A percentile compares a stretch with the other conserved stretches of the same genome.
Conservation (phyloP, 2,888 invertebrate species). For the Plebejus anna region DNA sequence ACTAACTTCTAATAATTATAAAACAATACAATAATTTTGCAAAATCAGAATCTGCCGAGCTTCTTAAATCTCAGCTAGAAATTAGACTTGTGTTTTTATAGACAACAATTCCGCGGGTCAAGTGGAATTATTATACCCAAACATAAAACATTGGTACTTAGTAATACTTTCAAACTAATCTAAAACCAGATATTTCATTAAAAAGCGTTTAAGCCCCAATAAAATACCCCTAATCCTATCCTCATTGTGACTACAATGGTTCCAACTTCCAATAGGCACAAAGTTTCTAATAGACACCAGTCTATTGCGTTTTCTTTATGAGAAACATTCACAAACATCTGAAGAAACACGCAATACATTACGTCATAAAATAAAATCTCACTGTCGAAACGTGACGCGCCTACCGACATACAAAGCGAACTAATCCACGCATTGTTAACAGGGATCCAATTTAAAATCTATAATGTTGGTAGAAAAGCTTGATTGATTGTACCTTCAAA, state of each 20-base stretch:
- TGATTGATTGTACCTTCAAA: conserved; percentile 72
- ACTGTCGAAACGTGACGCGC: conserved; percentile 32
- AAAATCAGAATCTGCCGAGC: no score
- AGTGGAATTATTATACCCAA: not conserved
- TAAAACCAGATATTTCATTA: conserved; percentile 29
- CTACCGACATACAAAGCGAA: conserved; percentile 59
- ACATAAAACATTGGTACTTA: not conserved
- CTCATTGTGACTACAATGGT: conserved; percentile 46
- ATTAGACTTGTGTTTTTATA: not conserved
- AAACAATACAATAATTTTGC: no score
- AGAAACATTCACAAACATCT: not conserved
- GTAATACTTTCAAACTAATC: conserved; percentile 18
- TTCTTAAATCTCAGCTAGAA: no score
- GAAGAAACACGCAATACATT: not conserved
- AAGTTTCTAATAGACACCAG: not conserved
- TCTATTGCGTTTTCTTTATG: not conserved
- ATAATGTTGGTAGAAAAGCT: conserved; percentile 65
- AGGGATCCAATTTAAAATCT: conserved; percentile 76
- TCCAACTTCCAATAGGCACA: not conserved
- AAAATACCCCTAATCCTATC: conserved; percentile 65
- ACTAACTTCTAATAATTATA: no score
- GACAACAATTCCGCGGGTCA: not conserved
- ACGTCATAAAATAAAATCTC: conserved; percentile 33
- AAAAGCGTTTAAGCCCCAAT: conserved; percentile 55
- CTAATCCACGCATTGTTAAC: conserved; percentile 75